Evolutionary conservation across 1,140 invertebrate species (phyloP).

Genomic region (Scaptomyza hsui): DNA sequence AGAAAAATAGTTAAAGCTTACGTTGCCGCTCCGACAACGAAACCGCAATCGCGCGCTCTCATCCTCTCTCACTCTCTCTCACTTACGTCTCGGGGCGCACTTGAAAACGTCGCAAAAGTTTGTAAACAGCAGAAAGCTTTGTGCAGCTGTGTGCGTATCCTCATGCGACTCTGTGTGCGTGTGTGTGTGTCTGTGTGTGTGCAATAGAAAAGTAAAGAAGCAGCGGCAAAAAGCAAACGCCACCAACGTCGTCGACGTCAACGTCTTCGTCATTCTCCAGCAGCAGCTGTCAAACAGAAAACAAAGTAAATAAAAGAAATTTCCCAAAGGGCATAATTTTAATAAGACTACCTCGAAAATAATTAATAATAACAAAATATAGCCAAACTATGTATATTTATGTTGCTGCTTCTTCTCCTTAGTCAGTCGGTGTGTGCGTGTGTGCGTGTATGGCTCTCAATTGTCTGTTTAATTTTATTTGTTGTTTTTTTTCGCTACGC

Average conservation of each 20-base stretch:
- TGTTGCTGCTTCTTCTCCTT: neutral
- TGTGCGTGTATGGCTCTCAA: conserved; percentile 28
- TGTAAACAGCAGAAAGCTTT: conserved; percentile 76
- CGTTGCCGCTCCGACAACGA: conserved; percentile 40
- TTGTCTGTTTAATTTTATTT: conserved; percentile 10
- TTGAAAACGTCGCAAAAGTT: conserved; percentile 82
- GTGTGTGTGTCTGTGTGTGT: too few species aligned
- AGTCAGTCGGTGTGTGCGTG: too few species aligned
- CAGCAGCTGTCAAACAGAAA: conserved; percentile 56
- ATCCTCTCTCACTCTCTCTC: conserved; percentile 7
- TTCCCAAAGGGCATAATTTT: conserved; percentile 41
- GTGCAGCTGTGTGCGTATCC: conserved; percentile 41
- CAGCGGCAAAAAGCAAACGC: conserved; percentile 47
- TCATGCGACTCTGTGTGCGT: conserved; percentile 31
- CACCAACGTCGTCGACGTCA: conserved; percentile 10
- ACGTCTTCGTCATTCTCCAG: conserved; percentile 13
- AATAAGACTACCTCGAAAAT: conserved; percentile 36
- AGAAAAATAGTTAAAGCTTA: conserved; percentile 77
- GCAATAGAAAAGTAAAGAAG: conserved; percentile 60
- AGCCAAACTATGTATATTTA: conserved; percentile 14
- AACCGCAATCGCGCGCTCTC: conserved; percentile 30
- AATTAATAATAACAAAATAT: conserved; percentile 27
- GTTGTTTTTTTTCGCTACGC: conserved; percentile 20
- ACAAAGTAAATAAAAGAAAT: conserved; percentile 69
- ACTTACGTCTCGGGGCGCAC: conserved; percentile 59